Conservation (phyloP, 2,888 invertebrate genomes). For the Penaeus monodon region DNA sequence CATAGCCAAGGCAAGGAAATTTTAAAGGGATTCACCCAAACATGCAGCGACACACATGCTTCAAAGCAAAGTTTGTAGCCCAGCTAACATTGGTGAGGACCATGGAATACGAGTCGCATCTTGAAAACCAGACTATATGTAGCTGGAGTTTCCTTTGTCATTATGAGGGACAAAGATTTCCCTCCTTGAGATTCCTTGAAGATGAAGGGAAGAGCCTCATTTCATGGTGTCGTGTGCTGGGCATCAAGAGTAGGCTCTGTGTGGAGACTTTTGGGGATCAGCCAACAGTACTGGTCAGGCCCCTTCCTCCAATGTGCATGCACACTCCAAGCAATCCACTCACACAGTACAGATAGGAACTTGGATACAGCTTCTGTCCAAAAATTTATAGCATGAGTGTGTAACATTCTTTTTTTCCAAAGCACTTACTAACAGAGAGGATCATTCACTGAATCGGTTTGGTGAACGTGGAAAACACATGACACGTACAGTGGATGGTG, state of each 20-base stretch:
- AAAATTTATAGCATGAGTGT: too few relatives aligned
- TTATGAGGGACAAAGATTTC: constrained; percentile 44
- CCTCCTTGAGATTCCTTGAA: constrained; percentile 73
- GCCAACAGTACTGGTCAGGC: constrained; percentile 88
- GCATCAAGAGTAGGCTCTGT: constrained; percentile 52
- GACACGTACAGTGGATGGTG: constrained; percentile 80
- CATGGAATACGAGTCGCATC: constrained; percentile 66
- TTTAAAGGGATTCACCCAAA: constrained; percentile 50
- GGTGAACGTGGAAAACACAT: constrained; percentile 74
- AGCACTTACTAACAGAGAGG: too few relatives aligned
- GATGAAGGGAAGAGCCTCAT: constrained; percentile 71
- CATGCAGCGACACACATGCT: constrained; percentile 25
- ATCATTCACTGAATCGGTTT: background rate
- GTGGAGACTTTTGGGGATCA: constrained; percentile 75
- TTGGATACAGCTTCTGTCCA: too few relatives aligned
- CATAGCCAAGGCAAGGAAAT: constrained; percentile 66
- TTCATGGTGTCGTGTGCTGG: constrained; percentile 58
- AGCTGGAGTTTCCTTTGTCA: constrained; percentile 68
- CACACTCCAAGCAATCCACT: constrained; percentile 74
- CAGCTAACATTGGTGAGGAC: constrained; percentile 65
- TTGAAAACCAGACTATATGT: constrained; percentile 67
- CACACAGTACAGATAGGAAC: constrained; percentile 67
- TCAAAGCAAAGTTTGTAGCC: constrained; percentile 36
- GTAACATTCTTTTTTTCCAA: too few relatives aligned
- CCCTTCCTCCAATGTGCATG: constrained; percentile 80